Base-by-base conservation (phyloP, 2,113 vertebrate species). In the Brachypteracias leptosomus region DNA sequence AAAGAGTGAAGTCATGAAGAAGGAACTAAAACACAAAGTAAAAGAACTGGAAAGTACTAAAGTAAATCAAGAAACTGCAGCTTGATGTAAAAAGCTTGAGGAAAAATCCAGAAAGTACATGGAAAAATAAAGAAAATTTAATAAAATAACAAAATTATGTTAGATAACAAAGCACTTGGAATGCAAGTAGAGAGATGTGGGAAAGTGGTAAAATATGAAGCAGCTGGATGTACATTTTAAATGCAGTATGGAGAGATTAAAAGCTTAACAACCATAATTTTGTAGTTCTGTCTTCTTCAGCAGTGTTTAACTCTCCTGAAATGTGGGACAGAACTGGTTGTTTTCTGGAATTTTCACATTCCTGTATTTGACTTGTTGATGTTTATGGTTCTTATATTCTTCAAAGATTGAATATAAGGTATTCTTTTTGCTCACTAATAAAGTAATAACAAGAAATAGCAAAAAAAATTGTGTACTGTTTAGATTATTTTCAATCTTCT, bases 1-100 rank as follows among this genome's bases (percentile, higher is more conserved):
- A 89, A 85, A 95, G 42, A 73, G 13, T 76, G 78, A 93, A 97
- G 51, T 85, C 51, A 73, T 24, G 46, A 83, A 88, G 63, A 87
- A 78, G 81, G 38, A 91, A 58, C 16, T 87, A 47, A 85, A 91
- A 76, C 42, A 29, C 33, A 76, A 80, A 88, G 74, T 68, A 67
- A 88, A 92, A 74, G 1, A 54, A 55, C 33, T 89, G 16, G n/a
- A 76, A 89, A 75, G 38, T 29, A 57, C 55, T 82, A 54, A 88
- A 85, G 51, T 25, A 91, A 89, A 89, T 57, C 5, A 65, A 65
- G 38, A 82, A 93, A 83, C 5, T 62, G 17, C 8, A 42, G 16
- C 14, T 73, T 76, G 17, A 73, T 84, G 20, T 9, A 49, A 58
- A 75, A 81, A 63, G 3, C 22, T 61, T 72, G 16, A 82, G n/a